Conservation (phyloP, 2,113 vertebrate species). For the Ciconia stormi region DNA sequence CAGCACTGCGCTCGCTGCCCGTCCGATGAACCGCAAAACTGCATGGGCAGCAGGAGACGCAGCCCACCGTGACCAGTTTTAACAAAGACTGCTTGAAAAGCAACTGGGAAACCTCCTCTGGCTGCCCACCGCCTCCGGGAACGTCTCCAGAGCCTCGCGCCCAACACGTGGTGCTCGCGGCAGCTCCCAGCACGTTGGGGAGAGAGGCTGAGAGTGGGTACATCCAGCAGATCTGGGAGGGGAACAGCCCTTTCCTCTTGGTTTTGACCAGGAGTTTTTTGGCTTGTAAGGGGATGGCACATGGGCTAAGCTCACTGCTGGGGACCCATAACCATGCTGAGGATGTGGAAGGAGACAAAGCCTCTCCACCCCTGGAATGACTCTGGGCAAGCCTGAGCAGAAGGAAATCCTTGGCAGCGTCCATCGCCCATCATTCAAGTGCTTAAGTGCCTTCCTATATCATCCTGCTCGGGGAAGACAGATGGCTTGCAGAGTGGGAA, state of each 20-base stretch:
- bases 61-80: not conserved
- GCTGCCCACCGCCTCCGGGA: not conserved
- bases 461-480: not conserved
- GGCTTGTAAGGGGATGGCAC: not conserved
- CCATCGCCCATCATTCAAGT: accelerated
- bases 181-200: accelerated
- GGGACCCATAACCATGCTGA: accelerated
- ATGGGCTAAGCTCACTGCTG: not conserved
- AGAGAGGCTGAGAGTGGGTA: accelerated
- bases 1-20: accelerated
- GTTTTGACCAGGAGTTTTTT: not conserved
- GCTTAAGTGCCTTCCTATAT: not conserved
- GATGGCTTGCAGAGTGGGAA: not conserved
- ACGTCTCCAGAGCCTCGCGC: not conserved
- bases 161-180: accelerated
- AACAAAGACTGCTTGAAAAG: constrained; percentile 14
- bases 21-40: not conserved
- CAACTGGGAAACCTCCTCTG: not conserved
- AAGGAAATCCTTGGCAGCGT: not conserved
- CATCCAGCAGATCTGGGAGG: accelerated
- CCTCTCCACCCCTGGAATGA: accelerated
- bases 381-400: not conserved
- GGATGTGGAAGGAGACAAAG: not conserved
- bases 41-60: not conserved
- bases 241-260: not conserved